A percentile compares a stretch with the other conserved stretches of the same genome.
phyloP scores from a whole-genome alignment of 2,888 invertebrate species.

The Xanthorhoe spadicearia region DNA sequence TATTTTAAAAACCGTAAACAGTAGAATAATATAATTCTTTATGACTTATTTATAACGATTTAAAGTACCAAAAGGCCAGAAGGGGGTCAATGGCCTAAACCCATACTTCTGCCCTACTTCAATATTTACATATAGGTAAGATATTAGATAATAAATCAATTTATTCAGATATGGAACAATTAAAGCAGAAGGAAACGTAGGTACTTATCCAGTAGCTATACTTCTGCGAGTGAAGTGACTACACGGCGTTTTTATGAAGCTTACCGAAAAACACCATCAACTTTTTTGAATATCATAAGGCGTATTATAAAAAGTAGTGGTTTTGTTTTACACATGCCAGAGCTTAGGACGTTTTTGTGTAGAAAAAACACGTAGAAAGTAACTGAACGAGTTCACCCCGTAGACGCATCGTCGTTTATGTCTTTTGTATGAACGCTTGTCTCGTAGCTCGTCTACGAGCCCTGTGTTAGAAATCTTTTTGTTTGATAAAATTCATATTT shows the following conservation, averaged over 20 bases:
- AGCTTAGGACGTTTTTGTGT: constrained; percentile 57
- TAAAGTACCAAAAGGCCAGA: too few relatives aligned
- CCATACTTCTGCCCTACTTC: too few relatives aligned
- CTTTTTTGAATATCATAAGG: constrained; percentile 72
- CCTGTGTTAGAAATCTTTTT: background rate
- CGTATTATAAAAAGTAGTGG: constrained; percentile 67
- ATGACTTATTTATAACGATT: too few relatives aligned
- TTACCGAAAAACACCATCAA: constrained; percentile 58
- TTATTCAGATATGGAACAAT: too few relatives aligned
- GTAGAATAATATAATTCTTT: too few relatives aligned
- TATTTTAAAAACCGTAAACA: too few relatives aligned
- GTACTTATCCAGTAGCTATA: constrained; percentile 29
- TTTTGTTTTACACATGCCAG: constrained; percentile 67
- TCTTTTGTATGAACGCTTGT: constrained; percentile 64
- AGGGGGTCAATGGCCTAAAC: too few relatives aligned
- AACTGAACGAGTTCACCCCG: constrained; percentile 34
- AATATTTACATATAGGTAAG: too few relatives aligned
- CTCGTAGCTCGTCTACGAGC: constrained; percentile 39
- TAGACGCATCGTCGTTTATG: constrained; percentile 64
- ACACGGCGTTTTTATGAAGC: constrained; percentile 60
- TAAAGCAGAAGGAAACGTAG: background rate
- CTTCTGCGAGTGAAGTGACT: constrained; percentile 46
- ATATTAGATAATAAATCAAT: too few relatives aligned
- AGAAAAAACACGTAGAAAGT: constrained; percentile 9
- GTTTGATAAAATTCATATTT: too few relatives aligned